These are phyloP conservation scores for Pelvicachromis taeniatus DNA, from an alignment of 2,113 vertebrate species.

Conservation along the genomic window DNA sequence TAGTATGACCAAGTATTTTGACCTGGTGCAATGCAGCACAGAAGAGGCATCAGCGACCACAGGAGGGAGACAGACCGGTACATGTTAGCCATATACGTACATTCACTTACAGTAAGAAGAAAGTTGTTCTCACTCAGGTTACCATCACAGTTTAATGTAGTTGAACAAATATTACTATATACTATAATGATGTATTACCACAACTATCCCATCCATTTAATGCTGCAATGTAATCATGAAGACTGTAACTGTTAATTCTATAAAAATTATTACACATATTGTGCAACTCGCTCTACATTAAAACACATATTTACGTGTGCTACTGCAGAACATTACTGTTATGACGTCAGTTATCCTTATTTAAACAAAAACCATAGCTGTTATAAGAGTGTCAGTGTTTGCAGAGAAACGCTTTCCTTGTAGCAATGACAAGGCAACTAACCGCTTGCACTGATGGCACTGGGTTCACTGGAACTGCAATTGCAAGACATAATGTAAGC, in stretches of 20 bases:
- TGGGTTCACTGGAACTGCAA: background rate
- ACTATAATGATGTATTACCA: background rate
- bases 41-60: background rate
- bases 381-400: background rate
- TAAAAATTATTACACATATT: background rate
- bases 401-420: background rate
- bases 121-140: background rate
- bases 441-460: background rate
- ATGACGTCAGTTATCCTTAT: background rate
- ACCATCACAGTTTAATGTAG: background rate
- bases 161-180: background rate
- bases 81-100: background rate
- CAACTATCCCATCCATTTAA: background rate
- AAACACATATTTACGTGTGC: background rate
- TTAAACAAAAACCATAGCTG: conserved; percentile 4
- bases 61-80: background rate
- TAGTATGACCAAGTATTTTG: background rate
- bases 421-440: background rate
- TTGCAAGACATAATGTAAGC: conserved; percentile 40
- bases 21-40: background rate
- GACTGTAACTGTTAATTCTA: background rate
- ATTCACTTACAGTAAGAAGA: background rate
- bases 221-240: background rate
- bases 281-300: background rate
- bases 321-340: background rate